A percentile compares a stretch with the other conserved stretches of the same genome.
These are phyloP conservation scores for Epizoanthus fatuus DNA, from an alignment of 92 coral and sea anemone genomes.

Conservation along the genomic window DNA sequence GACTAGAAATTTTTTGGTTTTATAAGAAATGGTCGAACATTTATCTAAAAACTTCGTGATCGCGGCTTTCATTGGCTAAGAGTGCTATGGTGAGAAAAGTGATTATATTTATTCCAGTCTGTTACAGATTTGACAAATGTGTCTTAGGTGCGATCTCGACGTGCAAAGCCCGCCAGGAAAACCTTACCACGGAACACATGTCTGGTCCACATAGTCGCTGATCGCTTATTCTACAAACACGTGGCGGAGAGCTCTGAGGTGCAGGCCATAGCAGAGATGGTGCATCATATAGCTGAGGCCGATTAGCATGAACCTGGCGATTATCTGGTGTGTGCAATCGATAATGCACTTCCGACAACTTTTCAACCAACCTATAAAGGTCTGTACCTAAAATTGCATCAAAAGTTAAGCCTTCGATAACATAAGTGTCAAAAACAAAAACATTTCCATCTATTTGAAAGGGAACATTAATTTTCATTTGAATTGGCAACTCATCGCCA, in stretches of 20 bases:
- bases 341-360: too few species aligned
- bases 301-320: too few species aligned
- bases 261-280: slow-evolving; percentile 85
- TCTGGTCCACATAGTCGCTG: slow-evolving; percentile 90
- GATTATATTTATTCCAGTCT: background rate
- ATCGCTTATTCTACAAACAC: slow-evolving; percentile 74
- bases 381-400: too few species aligned
- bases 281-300: slow-evolving; percentile 79
- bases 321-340: too few species aligned
- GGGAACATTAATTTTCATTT: too few species aligned
- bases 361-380: too few species aligned
- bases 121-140: background rate
- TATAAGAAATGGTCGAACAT: too few species aligned
- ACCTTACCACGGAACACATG: slow-evolving; percentile 72
- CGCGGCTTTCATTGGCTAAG: background rate
- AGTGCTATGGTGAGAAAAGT: background rate
- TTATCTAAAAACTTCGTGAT: background rate
- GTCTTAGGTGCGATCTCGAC: slow-evolving; percentile 12
- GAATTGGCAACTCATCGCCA: too few species aligned
- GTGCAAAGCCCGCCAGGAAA: slow-evolving; percentile 11
- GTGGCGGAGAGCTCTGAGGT: slow-evolving; percentile 79
- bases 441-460: too few species aligned
- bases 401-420: too few species aligned
- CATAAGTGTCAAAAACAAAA: too few species aligned
- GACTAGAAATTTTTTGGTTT: too few species aligned